These are phyloP conservation scores for Calidris pygmaea DNA, from an alignment of 2,113 vertebrate genomes.

Conservation along the genomic window DNA sequence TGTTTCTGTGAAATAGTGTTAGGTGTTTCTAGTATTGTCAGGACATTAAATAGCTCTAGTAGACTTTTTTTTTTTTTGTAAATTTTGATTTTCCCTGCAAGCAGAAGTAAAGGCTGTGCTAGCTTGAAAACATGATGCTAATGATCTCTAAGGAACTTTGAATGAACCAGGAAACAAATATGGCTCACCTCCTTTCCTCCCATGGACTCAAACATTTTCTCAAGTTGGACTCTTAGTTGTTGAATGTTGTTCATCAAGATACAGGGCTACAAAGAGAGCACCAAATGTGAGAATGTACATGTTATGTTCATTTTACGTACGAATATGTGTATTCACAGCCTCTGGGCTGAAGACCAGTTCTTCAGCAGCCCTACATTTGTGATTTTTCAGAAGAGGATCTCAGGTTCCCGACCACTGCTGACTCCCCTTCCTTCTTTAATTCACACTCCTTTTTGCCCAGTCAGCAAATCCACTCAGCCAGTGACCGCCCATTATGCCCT, in stretches of 20 bases:
- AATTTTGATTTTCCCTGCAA: background rate
- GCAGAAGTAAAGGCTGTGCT: background rate
- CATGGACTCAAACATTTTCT: conserved; percentile 99
- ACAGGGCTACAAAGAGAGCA: conserved; percentile 82
- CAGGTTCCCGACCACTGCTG: background rate
- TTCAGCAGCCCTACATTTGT: background rate
- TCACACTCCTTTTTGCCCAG: background rate
- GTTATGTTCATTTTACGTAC: background rate
- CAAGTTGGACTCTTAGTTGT: conserved; percentile 92
- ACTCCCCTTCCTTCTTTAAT: background rate
- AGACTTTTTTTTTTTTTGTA: background rate
- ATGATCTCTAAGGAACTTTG: conserved; percentile 60
- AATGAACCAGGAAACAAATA: background rate
- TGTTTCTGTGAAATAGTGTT: background rate
- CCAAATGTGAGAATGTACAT: background rate
- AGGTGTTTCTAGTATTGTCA: background rate
- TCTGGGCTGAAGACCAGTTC: background rate
- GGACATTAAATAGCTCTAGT: background rate
- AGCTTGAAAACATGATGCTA: conserved; percentile 30
- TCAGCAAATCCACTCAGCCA: background rate
- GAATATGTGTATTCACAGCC: background rate
- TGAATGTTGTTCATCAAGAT: conserved; percentile 98
- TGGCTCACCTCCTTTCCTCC: conserved; percentile 93
- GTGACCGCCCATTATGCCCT: background rate
- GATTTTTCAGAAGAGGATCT: background rate